These are phyloP conservation scores for Nicator chloris DNA, from an alignment of 2,113 vertebrate genomes.

Conservation along the genomic window DNA sequence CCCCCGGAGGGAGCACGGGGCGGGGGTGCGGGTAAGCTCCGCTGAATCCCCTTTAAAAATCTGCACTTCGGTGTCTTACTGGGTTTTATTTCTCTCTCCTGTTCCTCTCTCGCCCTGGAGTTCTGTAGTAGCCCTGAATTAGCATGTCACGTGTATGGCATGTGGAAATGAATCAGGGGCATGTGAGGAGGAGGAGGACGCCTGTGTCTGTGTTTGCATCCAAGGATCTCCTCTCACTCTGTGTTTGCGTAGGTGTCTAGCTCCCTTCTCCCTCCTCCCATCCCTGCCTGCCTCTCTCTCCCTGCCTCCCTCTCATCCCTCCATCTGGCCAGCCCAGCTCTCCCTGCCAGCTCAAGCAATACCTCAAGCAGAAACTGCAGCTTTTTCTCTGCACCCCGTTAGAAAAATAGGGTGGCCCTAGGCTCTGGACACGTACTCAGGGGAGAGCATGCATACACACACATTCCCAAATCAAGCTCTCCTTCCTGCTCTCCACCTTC, in stretches of 20 bases:
- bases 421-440: neutral
- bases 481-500: neutral
- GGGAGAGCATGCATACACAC: neutral
- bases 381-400: neutral
- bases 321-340: conserved; percentile 64
- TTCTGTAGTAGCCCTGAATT: conserved; percentile 72
- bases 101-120: conserved; percentile 49
- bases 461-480: neutral
- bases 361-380: conserved; percentile 46
- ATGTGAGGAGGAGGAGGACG: conserved; percentile 67
- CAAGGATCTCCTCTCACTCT: conserved; percentile 66
- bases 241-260: conserved; percentile 45
- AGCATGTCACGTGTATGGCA: conserved; percentile 73
- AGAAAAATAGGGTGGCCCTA: neutral
- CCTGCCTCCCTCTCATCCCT: conserved; percentile 49
- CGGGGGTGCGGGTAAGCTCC: neutral
- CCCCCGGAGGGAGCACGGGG: neutral
- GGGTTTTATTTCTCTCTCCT: conserved; percentile 33
- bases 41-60: neutral
- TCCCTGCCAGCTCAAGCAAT: conserved; percentile 47
- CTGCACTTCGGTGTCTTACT: neutral
- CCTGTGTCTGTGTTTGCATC: conserved; percentile 71
- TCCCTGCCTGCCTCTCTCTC: conserved; percentile 44
- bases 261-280: conserved; percentile 31
- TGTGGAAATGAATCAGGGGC: conserved; percentile 74